These are phyloP conservation scores for Rhizomys pruinosus DNA, from an alignment of 2,113 vertebrate species.

Conservation along the genomic window DNA sequence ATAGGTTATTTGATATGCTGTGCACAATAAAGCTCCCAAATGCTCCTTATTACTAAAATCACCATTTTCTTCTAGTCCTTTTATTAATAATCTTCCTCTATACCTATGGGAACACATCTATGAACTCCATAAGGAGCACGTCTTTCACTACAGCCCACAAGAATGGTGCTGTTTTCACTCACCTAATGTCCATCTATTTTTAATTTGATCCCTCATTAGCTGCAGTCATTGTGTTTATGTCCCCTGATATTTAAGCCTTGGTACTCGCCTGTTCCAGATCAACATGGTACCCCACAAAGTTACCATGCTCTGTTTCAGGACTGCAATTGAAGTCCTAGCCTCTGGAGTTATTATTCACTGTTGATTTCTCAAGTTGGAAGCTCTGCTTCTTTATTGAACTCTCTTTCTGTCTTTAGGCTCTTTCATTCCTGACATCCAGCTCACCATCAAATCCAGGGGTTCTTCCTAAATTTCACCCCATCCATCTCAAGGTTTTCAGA, in stretches of 20 bases:
- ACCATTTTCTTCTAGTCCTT: background rate
- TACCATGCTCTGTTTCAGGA: background rate
- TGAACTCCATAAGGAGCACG: background rate
- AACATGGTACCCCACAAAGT: background rate
- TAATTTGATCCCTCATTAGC: background rate
- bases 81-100: background rate
- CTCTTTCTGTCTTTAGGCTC: background rate
- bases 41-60: background rate
- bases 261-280: background rate
- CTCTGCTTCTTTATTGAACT: background rate
- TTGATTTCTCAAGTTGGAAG: background rate
- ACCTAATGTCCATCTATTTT: background rate
- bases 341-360: background rate
- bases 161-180: background rate
- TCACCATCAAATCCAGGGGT: background rate
- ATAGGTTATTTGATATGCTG: background rate
- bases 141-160: background rate
- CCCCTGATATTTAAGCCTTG: background rate
- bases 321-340: background rate
- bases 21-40: background rate
- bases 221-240: background rate
- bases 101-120: background rate
- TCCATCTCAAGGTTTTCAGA: background rate
- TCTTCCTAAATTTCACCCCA: background rate
- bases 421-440: background rate